phyloP scores from a whole-genome alignment of 2,888 invertebrate genomes.

The Orthosia gracilis region DNA sequence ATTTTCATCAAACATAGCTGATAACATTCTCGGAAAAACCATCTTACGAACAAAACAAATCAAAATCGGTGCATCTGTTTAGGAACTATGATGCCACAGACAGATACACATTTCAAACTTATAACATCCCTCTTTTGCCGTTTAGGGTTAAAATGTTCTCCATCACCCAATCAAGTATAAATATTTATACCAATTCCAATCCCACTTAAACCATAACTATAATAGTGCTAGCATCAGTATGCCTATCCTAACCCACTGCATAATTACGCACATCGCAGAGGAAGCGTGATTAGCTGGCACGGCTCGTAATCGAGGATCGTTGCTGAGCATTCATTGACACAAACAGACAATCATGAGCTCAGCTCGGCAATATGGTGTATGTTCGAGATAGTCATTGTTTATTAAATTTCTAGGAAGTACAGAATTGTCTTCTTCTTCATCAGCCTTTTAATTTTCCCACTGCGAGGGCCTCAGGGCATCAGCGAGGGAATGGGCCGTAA shows the following conservation, averaged over 20 bases:
- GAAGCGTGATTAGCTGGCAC: conserved; percentile 66
- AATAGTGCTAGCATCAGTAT: conserved; percentile 50
- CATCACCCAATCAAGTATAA: not conserved
- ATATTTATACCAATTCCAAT: conserved; percentile 18
- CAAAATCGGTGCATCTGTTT: no score
- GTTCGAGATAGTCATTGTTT: not conserved
- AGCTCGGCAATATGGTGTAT: not conserved
- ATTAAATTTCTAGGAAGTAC: not conserved
- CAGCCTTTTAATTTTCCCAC: no score
- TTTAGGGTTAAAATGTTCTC: not conserved
- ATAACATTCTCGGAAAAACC: no score
- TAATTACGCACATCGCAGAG: conserved; percentile 68
- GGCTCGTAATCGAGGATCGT: conserved; percentile 71
- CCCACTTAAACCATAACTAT: conserved; percentile 11
- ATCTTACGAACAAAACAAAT: no score
- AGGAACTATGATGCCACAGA: no score
- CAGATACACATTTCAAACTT: no score
- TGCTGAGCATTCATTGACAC: conserved; percentile 61
- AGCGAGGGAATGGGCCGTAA: no score
- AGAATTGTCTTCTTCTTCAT: no score
- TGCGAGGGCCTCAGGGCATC: no score
- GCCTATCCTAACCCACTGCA: conserved; percentile 62
- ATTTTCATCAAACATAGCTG: no score
- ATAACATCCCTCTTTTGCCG: no score
- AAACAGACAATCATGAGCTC: conserved; percentile 55